Evolutionary conservation across 2,797 vertebrate species (phyloP).

Genomic region (Urosaurus nigricauda): DNA sequence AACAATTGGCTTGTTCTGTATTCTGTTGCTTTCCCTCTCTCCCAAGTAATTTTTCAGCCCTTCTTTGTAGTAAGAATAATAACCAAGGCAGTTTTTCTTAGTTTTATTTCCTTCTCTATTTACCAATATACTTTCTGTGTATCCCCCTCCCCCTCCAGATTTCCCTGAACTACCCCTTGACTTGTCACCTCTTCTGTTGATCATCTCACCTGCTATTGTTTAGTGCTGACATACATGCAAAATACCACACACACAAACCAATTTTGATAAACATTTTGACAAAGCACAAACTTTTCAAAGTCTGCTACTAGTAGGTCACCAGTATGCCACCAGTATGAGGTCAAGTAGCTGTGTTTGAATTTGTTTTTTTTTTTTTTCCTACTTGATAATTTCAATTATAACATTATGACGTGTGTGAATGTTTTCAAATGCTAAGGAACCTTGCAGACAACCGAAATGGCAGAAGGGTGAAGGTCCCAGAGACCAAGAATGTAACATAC

Average conservation of each 20-base stretch:
- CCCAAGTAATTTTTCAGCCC: neutral
- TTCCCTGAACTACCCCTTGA: neutral
- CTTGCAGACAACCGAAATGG: neutral
- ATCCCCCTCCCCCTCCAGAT: neutral
- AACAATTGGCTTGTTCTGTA: neutral
- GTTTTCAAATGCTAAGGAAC: constrained; percentile 15
- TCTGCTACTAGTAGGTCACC: no score
- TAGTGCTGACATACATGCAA: neutral
- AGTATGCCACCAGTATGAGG: neutral
- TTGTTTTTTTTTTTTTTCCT: neutral
- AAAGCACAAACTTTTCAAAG: neutral
- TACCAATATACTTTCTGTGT: no score
- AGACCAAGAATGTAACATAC: neutral
- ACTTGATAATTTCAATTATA: neutral
- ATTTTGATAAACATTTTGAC: neutral
- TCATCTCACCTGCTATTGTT: neutral
- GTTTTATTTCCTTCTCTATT: neutral
- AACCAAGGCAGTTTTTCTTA: neutral
- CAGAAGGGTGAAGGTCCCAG: neutral
- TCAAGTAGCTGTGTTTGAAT: neutral
- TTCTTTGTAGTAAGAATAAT: neutral
- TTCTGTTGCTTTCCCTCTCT: neutral
- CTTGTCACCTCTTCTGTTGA: neutral
- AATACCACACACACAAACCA: neutral
- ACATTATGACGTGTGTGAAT: neutral